phyloP scores from a whole-genome alignment of 2,113 vertebrate species.

The Periophthalmodon schlosseri region DNA sequence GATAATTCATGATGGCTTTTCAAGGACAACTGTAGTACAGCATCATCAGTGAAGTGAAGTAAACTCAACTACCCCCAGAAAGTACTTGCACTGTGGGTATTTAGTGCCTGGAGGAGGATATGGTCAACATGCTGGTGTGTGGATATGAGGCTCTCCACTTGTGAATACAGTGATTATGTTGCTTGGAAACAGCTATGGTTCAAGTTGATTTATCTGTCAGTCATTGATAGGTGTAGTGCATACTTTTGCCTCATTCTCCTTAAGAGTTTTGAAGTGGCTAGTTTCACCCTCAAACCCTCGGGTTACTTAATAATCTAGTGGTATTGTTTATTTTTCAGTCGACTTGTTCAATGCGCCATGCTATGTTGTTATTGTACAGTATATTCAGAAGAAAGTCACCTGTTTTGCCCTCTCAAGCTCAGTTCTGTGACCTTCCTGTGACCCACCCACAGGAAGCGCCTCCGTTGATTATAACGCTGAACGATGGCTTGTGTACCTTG shows the following conservation, averaged over 20 bases:
- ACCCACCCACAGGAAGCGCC: constrained; percentile 55
- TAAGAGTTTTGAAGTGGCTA: constrained; percentile 22
- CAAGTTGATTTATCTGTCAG: constrained; percentile 13
- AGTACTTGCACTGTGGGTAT: not conserved
- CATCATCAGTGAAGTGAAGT: not conserved
- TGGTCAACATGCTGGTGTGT: not conserved
- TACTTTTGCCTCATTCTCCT: not conserved
- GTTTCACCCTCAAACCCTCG: constrained; percentile 27
- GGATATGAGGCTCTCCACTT: not conserved
- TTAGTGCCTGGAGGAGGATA: not conserved
- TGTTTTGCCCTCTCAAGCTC: constrained; percentile 30
- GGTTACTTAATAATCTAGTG: not conserved
- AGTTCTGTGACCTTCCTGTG: constrained; percentile 55
- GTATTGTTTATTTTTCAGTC: not conserved
- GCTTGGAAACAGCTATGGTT: constrained; percentile 32
- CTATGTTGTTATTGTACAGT: not conserved
- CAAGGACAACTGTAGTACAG: constrained; percentile 22
- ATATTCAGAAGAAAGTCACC: constrained; percentile 24
- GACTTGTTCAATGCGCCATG: not conserved
- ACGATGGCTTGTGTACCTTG: constrained; percentile 61
- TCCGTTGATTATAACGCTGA: constrained; percentile 57
- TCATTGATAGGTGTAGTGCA: not conserved
- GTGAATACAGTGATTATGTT: constrained; percentile 15
- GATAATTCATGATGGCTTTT: constrained; percentile 24
- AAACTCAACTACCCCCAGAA: not conserved